Conservation (phyloP, 2,113 vertebrate genomes). For the Platichthys stellatus region DNA sequence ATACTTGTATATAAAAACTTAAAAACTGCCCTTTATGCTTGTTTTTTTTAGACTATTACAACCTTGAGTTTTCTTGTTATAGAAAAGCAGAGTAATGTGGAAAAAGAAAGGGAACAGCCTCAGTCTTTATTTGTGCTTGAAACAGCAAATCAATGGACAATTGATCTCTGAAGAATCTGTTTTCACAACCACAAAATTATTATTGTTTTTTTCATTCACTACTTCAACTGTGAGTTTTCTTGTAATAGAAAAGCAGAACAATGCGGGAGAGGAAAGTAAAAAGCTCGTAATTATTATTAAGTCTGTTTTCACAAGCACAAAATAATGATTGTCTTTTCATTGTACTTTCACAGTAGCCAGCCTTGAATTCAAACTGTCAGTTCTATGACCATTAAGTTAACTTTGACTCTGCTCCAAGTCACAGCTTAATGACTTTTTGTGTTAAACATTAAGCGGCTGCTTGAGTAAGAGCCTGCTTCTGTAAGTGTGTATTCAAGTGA, state of each 20-base stretch:
- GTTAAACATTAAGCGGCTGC: constrained; percentile 66
- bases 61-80: background rate
- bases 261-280: too few relatives aligned
- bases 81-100: background rate
- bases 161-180: background rate
- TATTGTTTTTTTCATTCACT: background rate
- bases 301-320: background rate
- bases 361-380: constrained; percentile 14
- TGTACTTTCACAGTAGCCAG: background rate
- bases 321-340: background rate
- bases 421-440: constrained; percentile 26
- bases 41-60: background rate
- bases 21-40: background rate
- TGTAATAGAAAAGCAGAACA: background rate
- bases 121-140: too few relatives aligned
- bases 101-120: too few relatives aligned
- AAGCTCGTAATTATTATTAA: too few relatives aligned
- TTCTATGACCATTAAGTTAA: constrained; percentile 50
- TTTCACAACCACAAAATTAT: background rate
- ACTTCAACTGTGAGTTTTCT: background rate
- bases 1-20: background rate
- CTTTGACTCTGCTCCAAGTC: constrained; percentile 20
- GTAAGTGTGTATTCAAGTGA: background rate
- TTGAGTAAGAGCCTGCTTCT: background rate
- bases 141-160: background rate